Base-by-base conservation (phyloP, 2,888 invertebrate species). In the Campoplex nolae region DNA sequence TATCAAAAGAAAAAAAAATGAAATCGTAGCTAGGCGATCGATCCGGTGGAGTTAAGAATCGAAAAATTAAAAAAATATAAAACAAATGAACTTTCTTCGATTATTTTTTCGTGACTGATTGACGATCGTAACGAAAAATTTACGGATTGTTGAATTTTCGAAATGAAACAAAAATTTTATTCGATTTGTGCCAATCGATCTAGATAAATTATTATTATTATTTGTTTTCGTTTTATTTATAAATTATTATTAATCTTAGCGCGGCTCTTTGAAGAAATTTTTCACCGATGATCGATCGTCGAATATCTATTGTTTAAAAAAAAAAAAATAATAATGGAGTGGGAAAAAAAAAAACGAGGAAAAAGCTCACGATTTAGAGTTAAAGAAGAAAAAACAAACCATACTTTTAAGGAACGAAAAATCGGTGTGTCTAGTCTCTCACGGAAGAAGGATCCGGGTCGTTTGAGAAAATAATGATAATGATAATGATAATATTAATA, bases 371-470 rank as follows among this genome's bases (percentile, higher is more conserved):
- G 79, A 85, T 84, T 78, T 84, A 51, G 76, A 80, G 77, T 86
- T 80, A 32, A 62, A 28, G 16, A 6, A 28, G 13, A 58, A 16
- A 16, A 62, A 62, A 62, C 62, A 78, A 82, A 86, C 82, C 58
- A 68, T 83, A 78, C 77, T 78, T 77, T 83, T 88, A 86, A 87
- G 83, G 83, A 84, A 75, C 32, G 86, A 86, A 83, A 84, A 90
- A 93, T 93, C 92, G 91, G 90, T 92, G 92, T 92, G 91, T 93
- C 93, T 93, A 93, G 93, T 93, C 93, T 90, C 88, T 90, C 90
- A 89, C 88, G 91, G 88, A 85, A 88, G 85, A 84, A 85, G 84
- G 89, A 88, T 88, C 85, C 67, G 67, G 73, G 28, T 77, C 76
- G 62, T 65, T 74, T 48, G 68, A 78, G 54, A 73, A 71, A 78